Conservation (phyloP, 2,888 invertebrate genomes). For the Lathronympha strigana region DNA sequence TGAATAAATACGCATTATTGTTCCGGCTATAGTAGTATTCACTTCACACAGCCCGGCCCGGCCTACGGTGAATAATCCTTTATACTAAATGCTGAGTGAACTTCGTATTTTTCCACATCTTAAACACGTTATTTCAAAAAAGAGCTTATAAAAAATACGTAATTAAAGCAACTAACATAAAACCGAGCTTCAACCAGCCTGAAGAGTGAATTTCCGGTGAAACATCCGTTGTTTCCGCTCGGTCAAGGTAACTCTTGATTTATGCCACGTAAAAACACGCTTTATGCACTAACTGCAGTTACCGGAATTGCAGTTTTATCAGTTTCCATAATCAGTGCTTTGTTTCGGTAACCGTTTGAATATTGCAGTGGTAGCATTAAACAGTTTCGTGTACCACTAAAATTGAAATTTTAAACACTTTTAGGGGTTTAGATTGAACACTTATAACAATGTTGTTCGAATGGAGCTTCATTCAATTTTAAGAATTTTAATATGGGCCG, state of each 20-base stretch:
- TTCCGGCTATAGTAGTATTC: too few relatives aligned
- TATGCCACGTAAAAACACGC: conserved; percentile 22
- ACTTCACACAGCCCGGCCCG: too few relatives aligned
- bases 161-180: neutral
- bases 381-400: neutral
- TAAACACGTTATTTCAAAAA: neutral
- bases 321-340: conserved; percentile 56
- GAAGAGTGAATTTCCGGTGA: conserved; percentile 15
- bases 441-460: too few relatives aligned
- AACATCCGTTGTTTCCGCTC: conserved; percentile 15
- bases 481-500: too few relatives aligned
- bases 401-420: too few relatives aligned
- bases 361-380: neutral
- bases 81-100: too few relatives aligned
- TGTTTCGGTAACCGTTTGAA: conserved; percentile 2
- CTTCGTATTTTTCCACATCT: too few relatives aligned
- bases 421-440: too few relatives aligned
- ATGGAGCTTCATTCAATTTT: too few relatives aligned
- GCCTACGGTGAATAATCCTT: too few relatives aligned
- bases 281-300: conserved; percentile 51
- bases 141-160: neutral
- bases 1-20: too few relatives aligned
- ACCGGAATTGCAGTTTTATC: conserved; percentile 73
- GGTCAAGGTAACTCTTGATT: conserved; percentile 19
- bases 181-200: neutral